Conservation (phyloP, 2,888 invertebrate genomes). For the Malachius bipustulatus region DNA sequence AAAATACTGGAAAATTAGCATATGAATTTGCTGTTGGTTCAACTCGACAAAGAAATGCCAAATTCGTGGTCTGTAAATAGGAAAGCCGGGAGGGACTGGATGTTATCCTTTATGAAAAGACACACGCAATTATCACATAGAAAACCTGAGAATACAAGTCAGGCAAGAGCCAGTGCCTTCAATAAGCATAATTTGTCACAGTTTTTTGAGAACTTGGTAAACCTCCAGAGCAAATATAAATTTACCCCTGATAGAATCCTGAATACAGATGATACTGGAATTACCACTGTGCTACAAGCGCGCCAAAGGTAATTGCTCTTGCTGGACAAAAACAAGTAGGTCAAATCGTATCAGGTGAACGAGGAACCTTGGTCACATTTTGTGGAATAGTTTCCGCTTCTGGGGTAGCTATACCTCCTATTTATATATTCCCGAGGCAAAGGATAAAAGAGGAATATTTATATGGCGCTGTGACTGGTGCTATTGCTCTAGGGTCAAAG, state of each 20-base stretch:
- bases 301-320: conserved; percentile 3
- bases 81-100: conserved; percentile 2
- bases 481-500: conserved; percentile 2
- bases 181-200: not conserved
- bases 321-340: conserved; percentile 1
- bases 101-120: conserved; percentile 3
- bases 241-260: conserved; percentile 3
- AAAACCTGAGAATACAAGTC: conserved; percentile 2
- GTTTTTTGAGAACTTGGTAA: conserved; percentile 3
- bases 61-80: conserved; percentile 2
- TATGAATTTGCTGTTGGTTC: conserved; percentile 1
- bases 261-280: conserved; percentile 1
- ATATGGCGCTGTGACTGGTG: conserved; percentile 2
- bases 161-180: conserved; percentile 1
- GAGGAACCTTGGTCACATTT: conserved; percentile 3
- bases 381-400: too few relatives aligned
- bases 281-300: conserved; percentile 2
- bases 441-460: conserved; percentile 1
- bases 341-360: conserved; percentile 3
- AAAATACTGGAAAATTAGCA: conserved; percentile 1
- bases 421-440: conserved; percentile 2
- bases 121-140: conserved; percentile 2
- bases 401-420: conserved; percentile 2
- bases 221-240: conserved; percentile 3
- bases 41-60: conserved; percentile 1